Conservation (phyloP, 2,888 invertebrate species). For the Balanococcus diminutus region DNA sequence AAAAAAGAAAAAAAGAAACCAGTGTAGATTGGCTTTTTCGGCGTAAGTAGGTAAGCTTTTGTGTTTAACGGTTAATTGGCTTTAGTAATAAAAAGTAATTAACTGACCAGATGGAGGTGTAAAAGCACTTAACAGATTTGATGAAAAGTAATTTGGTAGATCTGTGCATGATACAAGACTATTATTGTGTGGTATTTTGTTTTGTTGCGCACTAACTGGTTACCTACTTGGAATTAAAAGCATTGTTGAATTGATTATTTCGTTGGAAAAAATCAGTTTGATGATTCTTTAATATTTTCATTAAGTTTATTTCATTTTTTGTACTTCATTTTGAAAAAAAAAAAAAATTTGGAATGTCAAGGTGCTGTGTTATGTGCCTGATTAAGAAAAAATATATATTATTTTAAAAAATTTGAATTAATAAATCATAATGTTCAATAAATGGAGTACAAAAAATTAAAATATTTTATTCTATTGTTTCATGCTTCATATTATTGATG, state of each 20-base stretch:
- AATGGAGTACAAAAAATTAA: background rate
- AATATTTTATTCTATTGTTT: background rate
- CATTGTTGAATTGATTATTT: background rate
- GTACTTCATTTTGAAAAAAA: background rate
- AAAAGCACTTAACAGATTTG: background rate
- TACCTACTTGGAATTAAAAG: background rate
- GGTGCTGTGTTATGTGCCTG: background rate
- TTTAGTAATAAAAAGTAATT: slow-evolving; percentile 20
- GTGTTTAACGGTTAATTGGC: slow-evolving; percentile 21
- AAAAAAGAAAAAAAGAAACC: background rate
- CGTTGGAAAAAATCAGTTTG: background rate
- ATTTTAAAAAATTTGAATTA: no score
- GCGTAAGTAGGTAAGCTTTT: slow-evolving; percentile 37
- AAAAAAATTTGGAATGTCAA: background rate
- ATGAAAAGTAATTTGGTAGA: slow-evolving; percentile 17
- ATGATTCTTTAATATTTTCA: background rate
- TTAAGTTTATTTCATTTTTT: slow-evolving; percentile 2
- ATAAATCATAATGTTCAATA: background rate
- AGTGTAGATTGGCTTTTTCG: slow-evolving; percentile 18
- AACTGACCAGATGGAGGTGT: background rate
- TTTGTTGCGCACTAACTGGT: slow-evolving; percentile 2
- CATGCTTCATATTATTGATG: slow-evolving; percentile 15
- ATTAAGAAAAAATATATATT: no score
- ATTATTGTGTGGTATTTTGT: slow-evolving; percentile 26
- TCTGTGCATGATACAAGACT: slow-evolving; percentile 10